Evolutionary conservation across 2,113 vertebrate species (phyloP).

Genomic region (Myotis lucifugus): DNA sequence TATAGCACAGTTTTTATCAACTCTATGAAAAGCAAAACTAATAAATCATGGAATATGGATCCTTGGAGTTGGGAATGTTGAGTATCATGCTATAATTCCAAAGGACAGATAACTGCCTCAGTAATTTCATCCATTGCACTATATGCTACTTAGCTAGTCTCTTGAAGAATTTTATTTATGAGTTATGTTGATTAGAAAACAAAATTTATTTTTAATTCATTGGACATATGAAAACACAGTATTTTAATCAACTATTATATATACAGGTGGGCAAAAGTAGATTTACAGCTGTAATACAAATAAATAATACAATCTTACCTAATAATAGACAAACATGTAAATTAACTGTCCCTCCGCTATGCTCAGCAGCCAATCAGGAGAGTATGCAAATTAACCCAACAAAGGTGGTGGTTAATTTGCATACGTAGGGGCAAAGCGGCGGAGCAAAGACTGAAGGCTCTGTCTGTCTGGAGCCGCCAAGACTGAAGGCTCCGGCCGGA

Average conservation of each 20-base stretch:
- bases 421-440: no score
- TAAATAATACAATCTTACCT: background rate
- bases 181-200: background rate
- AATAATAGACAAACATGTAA: no score
- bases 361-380: no score
- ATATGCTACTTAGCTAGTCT: background rate
- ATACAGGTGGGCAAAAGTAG: background rate
- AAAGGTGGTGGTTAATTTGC: no score
- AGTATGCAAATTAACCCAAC: no score
- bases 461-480: fast-evolving
- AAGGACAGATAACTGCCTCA: background rate
- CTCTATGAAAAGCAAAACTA: constrained; percentile 13
- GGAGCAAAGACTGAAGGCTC: no score
- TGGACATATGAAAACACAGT: background rate
- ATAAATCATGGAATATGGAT: background rate
- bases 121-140: background rate
- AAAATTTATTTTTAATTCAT: constrained; percentile 54
- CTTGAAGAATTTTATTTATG: constrained; percentile 44
- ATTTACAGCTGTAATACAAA: background rate
- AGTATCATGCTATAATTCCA: background rate
- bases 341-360: no score
- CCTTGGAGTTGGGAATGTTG: background rate
- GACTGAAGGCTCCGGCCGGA: no score
- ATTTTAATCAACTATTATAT: constrained; percentile 55
- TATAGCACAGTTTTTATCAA: constrained; percentile 33